Evolutionary conservation across 2,113 vertebrate genomes (phyloP).

Genomic region (Sterrhoptilus dennistouni): DNA sequence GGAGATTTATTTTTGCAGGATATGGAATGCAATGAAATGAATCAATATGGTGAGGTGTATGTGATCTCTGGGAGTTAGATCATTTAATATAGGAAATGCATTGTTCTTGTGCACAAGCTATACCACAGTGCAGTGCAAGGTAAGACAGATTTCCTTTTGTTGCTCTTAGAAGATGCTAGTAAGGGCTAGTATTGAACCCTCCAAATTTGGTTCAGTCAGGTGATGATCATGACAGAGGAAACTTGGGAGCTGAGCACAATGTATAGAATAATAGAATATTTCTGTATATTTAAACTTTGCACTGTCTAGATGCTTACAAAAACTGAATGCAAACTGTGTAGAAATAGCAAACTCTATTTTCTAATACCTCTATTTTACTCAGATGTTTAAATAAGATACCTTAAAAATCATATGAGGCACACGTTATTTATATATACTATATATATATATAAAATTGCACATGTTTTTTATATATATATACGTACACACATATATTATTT

Average conservation of each 20-base stretch:
- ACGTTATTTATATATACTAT: constrained; percentile 48
- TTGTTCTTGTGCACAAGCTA: constrained; percentile 24
- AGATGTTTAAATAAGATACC: constrained; percentile 57
- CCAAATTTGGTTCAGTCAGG: not conserved
- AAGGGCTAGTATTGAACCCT: constrained; percentile 39
- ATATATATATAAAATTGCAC: constrained; percentile 60
- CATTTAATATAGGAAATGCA: constrained; percentile 63
- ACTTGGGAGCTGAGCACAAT: constrained; percentile 38
- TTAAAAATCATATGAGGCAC: constrained; percentile 26
- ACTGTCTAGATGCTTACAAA: constrained; percentile 59
- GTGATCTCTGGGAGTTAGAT: constrained; percentile 72
- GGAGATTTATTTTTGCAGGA: constrained; percentile 77
- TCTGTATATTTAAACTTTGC: constrained; percentile 58
- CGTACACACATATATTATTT: constrained; percentile 26
- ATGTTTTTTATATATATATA: constrained; percentile 52
- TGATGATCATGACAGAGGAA: not conserved
- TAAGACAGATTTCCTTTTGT: constrained; percentile 40
- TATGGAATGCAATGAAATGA: constrained; percentile 77
- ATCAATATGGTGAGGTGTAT: constrained; percentile 75
- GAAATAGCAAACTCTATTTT: constrained; percentile 58
- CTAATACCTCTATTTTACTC: constrained; percentile 42
- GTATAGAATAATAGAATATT: constrained; percentile 13
- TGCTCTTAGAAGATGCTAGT: constrained; percentile 18
- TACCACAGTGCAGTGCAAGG: not conserved
- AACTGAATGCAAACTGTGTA: constrained; percentile 51